Evolutionary conservation across 2,113 vertebrate genomes (phyloP).

Genomic region (Grantiella picta): DNA sequence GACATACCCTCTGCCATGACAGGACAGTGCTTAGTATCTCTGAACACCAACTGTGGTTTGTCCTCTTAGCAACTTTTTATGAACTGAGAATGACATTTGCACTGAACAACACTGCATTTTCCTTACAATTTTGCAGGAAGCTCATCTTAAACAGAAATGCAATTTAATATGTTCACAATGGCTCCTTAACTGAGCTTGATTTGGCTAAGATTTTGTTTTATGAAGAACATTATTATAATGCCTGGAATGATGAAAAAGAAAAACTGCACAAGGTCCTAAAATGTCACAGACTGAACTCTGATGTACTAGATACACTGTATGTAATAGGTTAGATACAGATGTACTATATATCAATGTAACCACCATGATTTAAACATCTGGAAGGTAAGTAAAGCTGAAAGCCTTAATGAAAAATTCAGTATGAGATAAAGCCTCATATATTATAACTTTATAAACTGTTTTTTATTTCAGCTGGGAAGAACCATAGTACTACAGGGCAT

Average conservation of each 20-base stretch:
- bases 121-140: not conserved
- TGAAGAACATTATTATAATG: not conserved
- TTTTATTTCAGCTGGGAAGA: not conserved
- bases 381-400: not conserved
- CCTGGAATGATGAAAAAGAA: not conserved
- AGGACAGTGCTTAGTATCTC: not conserved
- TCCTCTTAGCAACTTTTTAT: not conserved
- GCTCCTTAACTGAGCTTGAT: not conserved
- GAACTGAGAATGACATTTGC: not conserved
- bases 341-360: not conserved
- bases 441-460: not conserved
- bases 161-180: not conserved
- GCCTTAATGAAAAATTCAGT: not conserved
- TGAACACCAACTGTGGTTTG: fast-evolving
- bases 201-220: not conserved
- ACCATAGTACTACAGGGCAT: not conserved
- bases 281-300: not conserved
- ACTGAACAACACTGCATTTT: not conserved
- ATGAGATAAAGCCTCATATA: not conserved
- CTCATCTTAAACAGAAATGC: not conserved
- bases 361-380: not conserved
- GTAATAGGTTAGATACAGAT: not conserved
- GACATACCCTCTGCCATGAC: not conserved
- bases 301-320: not conserved
- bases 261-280: not conserved